Evolutionary conservation across 1,140 invertebrate species (phyloP).

Genomic region (Macrotrachela quadricornifera): DNA sequence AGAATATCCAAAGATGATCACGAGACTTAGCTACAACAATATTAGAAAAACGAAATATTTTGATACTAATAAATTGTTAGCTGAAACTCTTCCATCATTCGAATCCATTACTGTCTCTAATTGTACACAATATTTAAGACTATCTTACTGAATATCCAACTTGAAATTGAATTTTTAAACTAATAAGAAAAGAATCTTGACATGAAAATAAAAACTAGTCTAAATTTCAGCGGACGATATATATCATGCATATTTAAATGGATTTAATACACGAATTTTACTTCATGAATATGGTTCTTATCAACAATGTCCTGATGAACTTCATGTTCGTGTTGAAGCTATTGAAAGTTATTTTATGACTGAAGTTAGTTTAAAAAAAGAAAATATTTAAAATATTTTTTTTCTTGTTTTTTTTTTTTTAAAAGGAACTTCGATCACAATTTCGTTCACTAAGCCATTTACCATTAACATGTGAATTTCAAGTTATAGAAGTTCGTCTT

Average conservation of each 20-base stretch:
- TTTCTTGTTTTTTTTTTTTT: too few relatives aligned
- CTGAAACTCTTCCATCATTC: background rate
- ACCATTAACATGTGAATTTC: constrained; percentile 66
- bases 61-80: background rate
- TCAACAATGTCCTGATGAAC: constrained; percentile 46
- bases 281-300: constrained; percentile 59
- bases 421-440: background rate
- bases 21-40: too few relatives aligned
- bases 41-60: too few relatives aligned
- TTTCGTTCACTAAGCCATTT: constrained; percentile 64
- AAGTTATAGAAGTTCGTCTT: constrained; percentile 63
- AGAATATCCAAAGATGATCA: too few relatives aligned
- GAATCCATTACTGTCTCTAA: background rate
- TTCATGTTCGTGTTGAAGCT: constrained; percentile 49
- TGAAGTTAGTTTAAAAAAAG: constrained; percentile 34
- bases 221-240: constrained; percentile 40
- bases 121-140: background rate
- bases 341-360: constrained; percentile 60
- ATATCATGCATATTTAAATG: constrained; percentile 72
- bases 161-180: background rate
- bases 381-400: too few relatives aligned
- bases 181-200: background rate
- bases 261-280: constrained; percentile 69
- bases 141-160: background rate
- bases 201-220: background rate